Evolutionary conservation across 2,797 vertebrate species (phyloP).

Genomic region (Scolopax bukidnonensis): DNA sequence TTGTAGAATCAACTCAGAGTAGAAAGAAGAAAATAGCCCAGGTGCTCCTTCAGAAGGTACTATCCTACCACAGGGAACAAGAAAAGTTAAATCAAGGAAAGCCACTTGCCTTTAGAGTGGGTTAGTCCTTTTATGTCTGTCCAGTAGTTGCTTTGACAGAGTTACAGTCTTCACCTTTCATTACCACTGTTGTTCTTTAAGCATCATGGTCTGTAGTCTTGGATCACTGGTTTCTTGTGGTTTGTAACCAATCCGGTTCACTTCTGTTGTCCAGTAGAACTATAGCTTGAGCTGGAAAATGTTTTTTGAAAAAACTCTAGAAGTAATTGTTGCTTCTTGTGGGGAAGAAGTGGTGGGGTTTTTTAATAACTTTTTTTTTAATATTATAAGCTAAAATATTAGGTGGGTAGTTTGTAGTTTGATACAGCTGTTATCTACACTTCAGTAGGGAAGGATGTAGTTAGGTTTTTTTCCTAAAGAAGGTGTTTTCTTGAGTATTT

Average conservation of each 20-base stretch:
- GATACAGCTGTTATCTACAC: background rate
- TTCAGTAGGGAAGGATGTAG: background rate
- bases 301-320: background rate
- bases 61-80: conserved; percentile 86
- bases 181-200: background rate
- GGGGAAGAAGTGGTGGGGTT: accelerated
- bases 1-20: conserved; percentile 91
- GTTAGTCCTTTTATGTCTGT: conserved; percentile 81
- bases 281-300: background rate
- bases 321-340: background rate
- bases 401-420: background rate
- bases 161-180: background rate
- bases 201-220: background rate
- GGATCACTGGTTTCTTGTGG: background rate
- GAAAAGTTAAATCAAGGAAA: conserved; percentile 86
- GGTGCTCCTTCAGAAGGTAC: conserved; percentile 91
- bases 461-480: background rate
- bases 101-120: conserved; percentile 94
- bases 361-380: background rate
- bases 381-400: background rate
- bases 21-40: conserved; percentile 93
- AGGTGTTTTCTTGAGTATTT: background rate
- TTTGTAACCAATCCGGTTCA: background rate
- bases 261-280: background rate
- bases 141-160: background rate